A percentile compares a stretch with the other conserved stretches of the same genome.
phyloP scores from a whole-genome alignment of 2,888 invertebrate species.

The Aphodius granarius region DNA sequence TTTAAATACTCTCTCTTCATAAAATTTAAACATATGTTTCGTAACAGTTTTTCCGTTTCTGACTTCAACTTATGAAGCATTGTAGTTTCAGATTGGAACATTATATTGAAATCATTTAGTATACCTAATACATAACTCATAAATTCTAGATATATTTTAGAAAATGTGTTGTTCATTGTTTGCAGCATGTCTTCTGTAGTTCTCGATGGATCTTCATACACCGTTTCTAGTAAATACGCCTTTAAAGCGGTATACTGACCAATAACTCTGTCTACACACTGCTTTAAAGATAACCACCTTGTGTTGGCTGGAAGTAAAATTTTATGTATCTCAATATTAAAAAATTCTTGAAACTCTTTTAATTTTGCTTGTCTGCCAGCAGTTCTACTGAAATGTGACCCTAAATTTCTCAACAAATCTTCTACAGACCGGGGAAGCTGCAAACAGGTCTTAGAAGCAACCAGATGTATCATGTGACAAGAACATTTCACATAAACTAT shows the following conservation, averaged over 20 bases:
- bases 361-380: constrained; percentile 33
- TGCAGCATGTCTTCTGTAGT: constrained; percentile 33
- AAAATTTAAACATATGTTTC: constrained; percentile 27
- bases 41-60: constrained; percentile 33
- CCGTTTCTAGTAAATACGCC: too few relatives aligned
- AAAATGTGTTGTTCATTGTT: constrained; percentile 38
- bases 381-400: constrained; percentile 38
- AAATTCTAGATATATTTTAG: constrained; percentile 39
- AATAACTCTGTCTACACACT: too few relatives aligned
- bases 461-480: constrained; percentile 42
- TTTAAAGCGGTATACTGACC: too few relatives aligned
- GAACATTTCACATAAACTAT: constrained; percentile 41
- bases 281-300: too few relatives aligned
- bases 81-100: constrained; percentile 18
- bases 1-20: constrained; percentile 22
- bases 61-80: constrained; percentile 17
- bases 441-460: constrained; percentile 22
- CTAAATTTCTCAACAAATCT: constrained; percentile 37
- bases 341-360: constrained; percentile 43
- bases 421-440: constrained; percentile 38
- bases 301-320: constrained; percentile 36
- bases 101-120: constrained; percentile 10
- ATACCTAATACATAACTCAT: constrained; percentile 36
- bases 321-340: constrained; percentile 42
- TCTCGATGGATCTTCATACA: constrained; percentile 37